Evolutionary conservation across 2,888 invertebrate species (phyloP).

Genomic region (Phrixothrix hirtus): DNA sequence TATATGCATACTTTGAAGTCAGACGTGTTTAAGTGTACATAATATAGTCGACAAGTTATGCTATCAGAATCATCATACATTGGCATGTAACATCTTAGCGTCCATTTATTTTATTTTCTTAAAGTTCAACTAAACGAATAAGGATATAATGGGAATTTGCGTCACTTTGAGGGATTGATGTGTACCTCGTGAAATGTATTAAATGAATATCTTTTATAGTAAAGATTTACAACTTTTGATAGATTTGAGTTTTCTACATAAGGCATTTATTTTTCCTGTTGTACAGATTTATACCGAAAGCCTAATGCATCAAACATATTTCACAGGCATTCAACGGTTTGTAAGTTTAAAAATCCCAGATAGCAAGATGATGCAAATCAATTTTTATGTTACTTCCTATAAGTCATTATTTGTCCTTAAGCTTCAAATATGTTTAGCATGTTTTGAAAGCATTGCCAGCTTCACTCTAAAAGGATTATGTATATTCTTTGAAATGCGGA

Average conservation of each 20-base stretch:
- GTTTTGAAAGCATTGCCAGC: constrained; percentile 16
- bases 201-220: neutral
- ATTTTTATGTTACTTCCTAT: constrained; percentile 5
- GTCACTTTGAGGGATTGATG: neutral
- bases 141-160: neutral
- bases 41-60: constrained; percentile 38
- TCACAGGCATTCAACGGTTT: no score
- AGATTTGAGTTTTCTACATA: no score
- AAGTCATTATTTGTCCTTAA: constrained; percentile 11
- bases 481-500: constrained; percentile 25
- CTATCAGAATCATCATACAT: constrained; percentile 27
- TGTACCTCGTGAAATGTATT: neutral
- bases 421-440: constrained; percentile 19
- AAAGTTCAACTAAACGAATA: neutral
- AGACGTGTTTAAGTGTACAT: constrained; percentile 37
- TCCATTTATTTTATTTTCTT: neutral
- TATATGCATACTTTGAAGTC: constrained; percentile 37
- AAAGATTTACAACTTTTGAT: neutral
- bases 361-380: neutral
- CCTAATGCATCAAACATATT: no score
- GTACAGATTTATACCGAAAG: no score
- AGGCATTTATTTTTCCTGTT: no score
- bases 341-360: no score
- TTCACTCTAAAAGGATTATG: constrained; percentile 16
- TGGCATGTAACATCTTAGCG: neutral